Evolutionary conservation across 1,140 invertebrate genomes (phyloP).

Genomic region (Caenorhabditis remanei): DNA sequence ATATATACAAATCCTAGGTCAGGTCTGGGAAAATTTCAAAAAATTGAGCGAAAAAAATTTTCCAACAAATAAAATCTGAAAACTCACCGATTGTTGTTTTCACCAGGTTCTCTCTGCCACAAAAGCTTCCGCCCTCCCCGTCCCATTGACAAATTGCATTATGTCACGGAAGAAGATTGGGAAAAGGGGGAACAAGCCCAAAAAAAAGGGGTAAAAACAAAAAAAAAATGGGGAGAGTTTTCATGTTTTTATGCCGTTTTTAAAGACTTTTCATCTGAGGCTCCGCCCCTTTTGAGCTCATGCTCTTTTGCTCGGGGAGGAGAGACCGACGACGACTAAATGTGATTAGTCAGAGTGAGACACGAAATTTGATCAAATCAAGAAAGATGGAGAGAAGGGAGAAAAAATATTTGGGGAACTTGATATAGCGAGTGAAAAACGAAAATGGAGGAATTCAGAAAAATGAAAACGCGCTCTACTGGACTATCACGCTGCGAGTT

Average conservation of each 20-base stretch:
- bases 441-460: not conserved
- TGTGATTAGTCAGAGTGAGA: slow-evolving; percentile 28
- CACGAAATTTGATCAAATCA: not conserved
- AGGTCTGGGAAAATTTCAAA: no score
- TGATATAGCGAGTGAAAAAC: not conserved
- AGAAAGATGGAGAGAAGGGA: not conserved
- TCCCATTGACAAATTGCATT: slow-evolving; percentile 29
- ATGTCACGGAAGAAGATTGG: slow-evolving; percentile 4
- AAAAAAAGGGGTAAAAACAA: not conserved
- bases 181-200: not conserved
- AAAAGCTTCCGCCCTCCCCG: not conserved
- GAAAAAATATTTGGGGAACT: no score
- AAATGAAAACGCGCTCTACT: not conserved
- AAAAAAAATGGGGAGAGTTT: not conserved
- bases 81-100: not conserved
- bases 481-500: no score
- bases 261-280: not conserved
- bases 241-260: not conserved
- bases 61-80: not conserved
- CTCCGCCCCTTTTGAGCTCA: not conserved
- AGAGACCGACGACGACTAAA: not conserved
- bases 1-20: no score
- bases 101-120: not conserved
- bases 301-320: not conserved
- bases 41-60: no score